These are phyloP conservation scores for Hippocampus mohnikei DNA, from an alignment of 2,113 vertebrate species.

Conservation along the genomic window DNA sequence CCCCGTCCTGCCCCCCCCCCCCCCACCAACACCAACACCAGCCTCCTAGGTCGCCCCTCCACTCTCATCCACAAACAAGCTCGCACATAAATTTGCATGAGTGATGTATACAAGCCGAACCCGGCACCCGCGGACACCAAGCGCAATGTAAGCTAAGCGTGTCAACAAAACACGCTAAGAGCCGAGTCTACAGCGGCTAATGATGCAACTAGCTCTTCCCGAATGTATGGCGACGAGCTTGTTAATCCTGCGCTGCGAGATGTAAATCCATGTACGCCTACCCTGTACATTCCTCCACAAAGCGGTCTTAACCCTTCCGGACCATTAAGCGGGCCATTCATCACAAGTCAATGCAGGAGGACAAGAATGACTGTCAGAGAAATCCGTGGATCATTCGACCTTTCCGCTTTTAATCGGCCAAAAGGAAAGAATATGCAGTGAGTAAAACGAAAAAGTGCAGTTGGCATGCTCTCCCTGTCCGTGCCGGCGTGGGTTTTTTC, in stretches of 20 bases:
- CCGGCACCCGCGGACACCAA: slow-evolving; percentile 35
- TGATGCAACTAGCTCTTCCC: slow-evolving; percentile 40
- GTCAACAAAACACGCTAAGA: slow-evolving; percentile 53
- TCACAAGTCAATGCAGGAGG: slow-evolving; percentile 15
- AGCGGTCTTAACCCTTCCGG: slow-evolving; percentile 28
- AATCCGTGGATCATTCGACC: slow-evolving; percentile 44
- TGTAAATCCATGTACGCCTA: slow-evolving; percentile 23
- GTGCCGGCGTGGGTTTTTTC: no score
- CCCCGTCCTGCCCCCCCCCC: slow-evolving; percentile 2
- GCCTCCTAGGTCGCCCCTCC: slow-evolving; percentile 60
- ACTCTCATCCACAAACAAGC: slow-evolving; percentile 68
- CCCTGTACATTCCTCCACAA: neutral
- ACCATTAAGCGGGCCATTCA: slow-evolving; percentile 24
- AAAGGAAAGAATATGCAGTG: neutral
- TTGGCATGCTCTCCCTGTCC: no score
- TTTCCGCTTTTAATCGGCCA: neutral
- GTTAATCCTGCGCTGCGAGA: slow-evolving; percentile 9
- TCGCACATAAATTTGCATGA: slow-evolving; percentile 69
- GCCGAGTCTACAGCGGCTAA: slow-evolving; percentile 39
- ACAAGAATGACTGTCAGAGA: slow-evolving; percentile 4
- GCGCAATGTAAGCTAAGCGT: slow-evolving; percentile 26
- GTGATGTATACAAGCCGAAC: slow-evolving; percentile 60
- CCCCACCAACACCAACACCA: slow-evolving; percentile 9
- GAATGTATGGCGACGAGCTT: slow-evolving; percentile 13
- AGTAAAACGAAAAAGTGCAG: no score